phyloP scores from a whole-genome alignment of 2,797 vertebrate species.

The Coranthus polyacanthus region DNA sequence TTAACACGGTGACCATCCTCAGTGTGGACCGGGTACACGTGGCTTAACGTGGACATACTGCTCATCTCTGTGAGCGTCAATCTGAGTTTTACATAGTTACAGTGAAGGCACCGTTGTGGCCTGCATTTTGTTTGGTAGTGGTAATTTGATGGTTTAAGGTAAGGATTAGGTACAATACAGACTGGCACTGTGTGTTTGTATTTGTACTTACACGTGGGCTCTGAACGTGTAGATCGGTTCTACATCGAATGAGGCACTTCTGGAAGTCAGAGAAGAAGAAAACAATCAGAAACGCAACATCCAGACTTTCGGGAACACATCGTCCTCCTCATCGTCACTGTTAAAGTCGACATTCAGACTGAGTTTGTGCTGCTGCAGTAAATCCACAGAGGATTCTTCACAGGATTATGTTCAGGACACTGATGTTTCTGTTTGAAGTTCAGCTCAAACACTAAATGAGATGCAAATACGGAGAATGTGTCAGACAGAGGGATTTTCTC shows the following conservation, averaged over 20 bases:
- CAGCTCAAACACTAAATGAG: conserved; percentile 22
- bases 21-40: no score
- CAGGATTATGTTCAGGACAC: not conserved
- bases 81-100: no score
- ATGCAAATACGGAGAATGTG: conserved; percentile 31
- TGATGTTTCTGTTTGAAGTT: conserved; percentile 13
- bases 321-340: not conserved
- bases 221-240: conserved; percentile 99
- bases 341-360: not conserved
- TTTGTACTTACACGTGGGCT: conserved; percentile 92
- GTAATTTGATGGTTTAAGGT: no score
- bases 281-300: not conserved
- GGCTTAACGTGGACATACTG: no score
- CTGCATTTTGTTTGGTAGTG: no score
- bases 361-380: not conserved
- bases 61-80: no score
- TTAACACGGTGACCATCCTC: no score
- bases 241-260: conserved; percentile 99
- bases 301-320: not conserved
- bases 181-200: not conserved
- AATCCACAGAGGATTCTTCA: conserved; percentile 1
- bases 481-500: conserved; percentile 17
- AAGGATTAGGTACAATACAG: not conserved
- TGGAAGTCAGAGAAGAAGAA: conserved; percentile 70
- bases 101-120: no score